phyloP scores from a whole-genome alignment of 1,140 invertebrate species.

The Hestina assimilis region DNA sequence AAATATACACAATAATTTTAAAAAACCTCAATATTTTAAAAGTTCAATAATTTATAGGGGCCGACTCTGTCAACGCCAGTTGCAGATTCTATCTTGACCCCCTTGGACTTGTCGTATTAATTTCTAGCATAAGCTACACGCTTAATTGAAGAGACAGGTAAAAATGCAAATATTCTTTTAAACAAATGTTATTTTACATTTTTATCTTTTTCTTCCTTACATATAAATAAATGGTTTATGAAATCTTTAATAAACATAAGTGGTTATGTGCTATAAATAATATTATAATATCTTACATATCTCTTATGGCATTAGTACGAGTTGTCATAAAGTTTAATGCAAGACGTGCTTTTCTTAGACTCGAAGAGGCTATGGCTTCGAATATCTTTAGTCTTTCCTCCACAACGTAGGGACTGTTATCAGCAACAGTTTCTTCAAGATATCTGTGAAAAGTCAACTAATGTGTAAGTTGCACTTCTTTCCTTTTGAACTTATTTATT shows the following conservation, averaged over 20 bases:
- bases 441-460: conserved; percentile 35
- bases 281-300: conserved; percentile 48
- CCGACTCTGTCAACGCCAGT: no score
- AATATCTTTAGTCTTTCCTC: conserved; percentile 56
- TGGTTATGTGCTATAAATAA: no score
- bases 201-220: no score
- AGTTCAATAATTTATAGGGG: no score
- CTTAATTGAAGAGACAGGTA: not conserved
- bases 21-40: not conserved
- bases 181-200: no score
- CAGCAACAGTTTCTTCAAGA: conserved; percentile 41
- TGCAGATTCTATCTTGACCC: no score
- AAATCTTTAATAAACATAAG: no score
- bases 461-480: no score
- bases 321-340: conserved; percentile 44
- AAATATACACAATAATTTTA: conserved; percentile 19
- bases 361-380: conserved; percentile 40
- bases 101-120: no score
- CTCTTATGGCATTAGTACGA: conserved; percentile 41
- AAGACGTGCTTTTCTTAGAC: conserved; percentile 32
- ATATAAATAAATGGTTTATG: no score
- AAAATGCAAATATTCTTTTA: no score
- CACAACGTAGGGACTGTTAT: conserved; percentile 35
- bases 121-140: not conserved
- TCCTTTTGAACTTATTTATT: no score